These are phyloP conservation scores for Drosophila pandora DNA, from an alignment of 1,140 invertebrate genomes.

Conservation along the genomic window DNA sequence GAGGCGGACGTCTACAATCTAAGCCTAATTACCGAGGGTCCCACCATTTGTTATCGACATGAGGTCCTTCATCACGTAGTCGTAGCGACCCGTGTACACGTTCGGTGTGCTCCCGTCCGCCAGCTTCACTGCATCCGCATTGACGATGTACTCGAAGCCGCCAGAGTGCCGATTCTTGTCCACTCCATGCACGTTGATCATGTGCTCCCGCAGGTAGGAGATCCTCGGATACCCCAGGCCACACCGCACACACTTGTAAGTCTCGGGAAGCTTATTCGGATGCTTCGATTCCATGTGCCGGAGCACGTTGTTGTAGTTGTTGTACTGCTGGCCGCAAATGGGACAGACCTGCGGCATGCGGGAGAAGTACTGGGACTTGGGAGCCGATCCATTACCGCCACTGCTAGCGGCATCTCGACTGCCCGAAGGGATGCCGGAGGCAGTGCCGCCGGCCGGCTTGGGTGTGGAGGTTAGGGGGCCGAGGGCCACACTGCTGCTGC, in stretches of 20 bases:
- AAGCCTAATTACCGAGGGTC: conserved; percentile 79
- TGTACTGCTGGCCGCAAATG: conserved; percentile 82
- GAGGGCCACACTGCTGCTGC: conserved; percentile 52
- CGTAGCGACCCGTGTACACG: conserved; percentile 78
- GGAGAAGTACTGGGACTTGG: conserved; percentile 79
- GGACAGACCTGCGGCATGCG: conserved; percentile 82
- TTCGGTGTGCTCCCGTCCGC: conserved; percentile 69
- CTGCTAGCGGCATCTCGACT: conserved; percentile 16
- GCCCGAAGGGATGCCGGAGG: neutral
- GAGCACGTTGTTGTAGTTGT: conserved; percentile 83
- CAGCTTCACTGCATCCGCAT: conserved; percentile 75
- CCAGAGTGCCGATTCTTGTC: conserved; percentile 76
- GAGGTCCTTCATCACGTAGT: conserved; percentile 83
- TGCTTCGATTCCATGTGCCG: conserved; percentile 83
- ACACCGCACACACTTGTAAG: conserved; percentile 81
- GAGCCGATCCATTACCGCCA: conserved; percentile 23
- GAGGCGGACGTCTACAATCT: conserved; percentile 49
- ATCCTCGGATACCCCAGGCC: conserved; percentile 77
- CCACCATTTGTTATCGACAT: conserved; percentile 84
- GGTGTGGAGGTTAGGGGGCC: conserved; percentile 18
- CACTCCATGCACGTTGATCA: conserved; percentile 76
- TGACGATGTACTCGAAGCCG: conserved; percentile 79
- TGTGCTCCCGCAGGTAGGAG: conserved; percentile 79
- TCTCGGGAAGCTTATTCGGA: conserved; percentile 81
- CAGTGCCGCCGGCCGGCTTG: conserved; percentile 2